A percentile compares a stretch with the other conserved stretches of the same genome.
These are phyloP conservation scores for Osmoderma eremita DNA, from an alignment of 2,888 invertebrate species.

Conservation along the genomic window DNA sequence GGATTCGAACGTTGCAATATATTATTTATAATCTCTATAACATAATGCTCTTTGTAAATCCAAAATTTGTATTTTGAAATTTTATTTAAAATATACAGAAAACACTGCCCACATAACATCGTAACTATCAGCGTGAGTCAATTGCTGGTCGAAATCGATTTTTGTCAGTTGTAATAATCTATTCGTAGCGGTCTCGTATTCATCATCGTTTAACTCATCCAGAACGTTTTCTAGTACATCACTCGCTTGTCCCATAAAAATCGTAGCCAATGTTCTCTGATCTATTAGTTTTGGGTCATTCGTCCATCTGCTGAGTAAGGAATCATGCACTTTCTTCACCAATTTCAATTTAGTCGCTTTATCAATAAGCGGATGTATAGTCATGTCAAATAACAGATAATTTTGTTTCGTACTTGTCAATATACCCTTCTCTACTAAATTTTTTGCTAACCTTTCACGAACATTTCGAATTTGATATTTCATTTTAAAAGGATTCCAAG, in stretches of 20 bases:
- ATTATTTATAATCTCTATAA: too few relatives aligned
- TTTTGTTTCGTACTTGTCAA: constrained; percentile 97
- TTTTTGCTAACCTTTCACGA: constrained; percentile 94
- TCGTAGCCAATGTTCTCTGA: constrained; percentile 84
- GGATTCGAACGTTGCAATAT: too few relatives aligned
- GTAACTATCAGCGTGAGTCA: constrained; percentile 69
- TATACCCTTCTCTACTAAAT: constrained; percentile 96
- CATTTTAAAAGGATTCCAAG: constrained; percentile 97
- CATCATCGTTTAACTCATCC: constrained; percentile 90
- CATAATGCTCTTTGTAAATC: not conserved
- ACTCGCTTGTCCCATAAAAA: constrained; percentile 92
- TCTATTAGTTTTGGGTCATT: constrained; percentile 95
- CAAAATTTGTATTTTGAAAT: not conserved
- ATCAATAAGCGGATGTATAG: constrained; percentile 95
- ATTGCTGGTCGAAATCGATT: constrained; percentile 76
- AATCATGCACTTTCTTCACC: constrained; percentile 95
- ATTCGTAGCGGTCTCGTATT: constrained; percentile 94
- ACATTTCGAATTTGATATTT: constrained; percentile 96
- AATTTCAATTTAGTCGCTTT: constrained; percentile 89
- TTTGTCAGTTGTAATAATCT: constrained; percentile 89
- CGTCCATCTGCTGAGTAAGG: constrained; percentile 90
- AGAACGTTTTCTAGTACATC: constrained; percentile 98
- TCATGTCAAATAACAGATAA: constrained; percentile 97
- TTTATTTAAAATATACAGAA: constrained; percentile 51
- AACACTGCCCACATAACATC: constrained; percentile 82